phyloP scores from a whole-genome alignment of 2,888 invertebrate species.

The Eristalinus aeneus region DNA sequence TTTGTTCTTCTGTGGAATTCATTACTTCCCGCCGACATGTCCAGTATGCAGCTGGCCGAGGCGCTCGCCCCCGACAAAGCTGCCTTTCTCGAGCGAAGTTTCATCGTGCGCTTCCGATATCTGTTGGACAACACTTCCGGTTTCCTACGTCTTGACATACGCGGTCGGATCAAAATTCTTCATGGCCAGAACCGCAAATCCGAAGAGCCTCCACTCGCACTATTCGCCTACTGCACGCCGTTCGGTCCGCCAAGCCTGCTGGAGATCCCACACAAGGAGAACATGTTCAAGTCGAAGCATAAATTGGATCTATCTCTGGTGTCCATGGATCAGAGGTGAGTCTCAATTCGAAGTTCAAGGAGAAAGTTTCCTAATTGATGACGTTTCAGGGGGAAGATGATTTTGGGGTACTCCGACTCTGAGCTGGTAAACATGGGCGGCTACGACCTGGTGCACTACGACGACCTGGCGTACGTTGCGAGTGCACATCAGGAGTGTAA shows the following conservation, averaged over 20 bases:
- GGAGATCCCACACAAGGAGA: constrained; percentile 98
- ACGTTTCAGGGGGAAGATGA: constrained; percentile 91
- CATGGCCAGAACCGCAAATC: constrained; percentile 98
- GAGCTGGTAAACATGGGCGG: constrained; percentile 96
- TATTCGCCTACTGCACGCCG: constrained; percentile 99
- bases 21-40: constrained; percentile 86
- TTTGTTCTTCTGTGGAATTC: constrained; percentile 98
- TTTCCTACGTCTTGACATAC: constrained; percentile 98
- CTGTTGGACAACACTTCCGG: constrained; percentile 99
- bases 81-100: constrained; percentile 95
- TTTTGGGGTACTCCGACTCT: constrained; percentile 95
- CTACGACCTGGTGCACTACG: constrained; percentile 98
- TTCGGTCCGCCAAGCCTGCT: constrained; percentile 98
- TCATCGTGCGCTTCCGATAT: constrained; percentile 99
- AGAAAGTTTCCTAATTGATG: neutral
- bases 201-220: constrained; percentile 95
- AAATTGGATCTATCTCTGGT: constrained; percentile 97
- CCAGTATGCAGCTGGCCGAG: constrained; percentile 90
- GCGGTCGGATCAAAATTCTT: constrained; percentile 96
- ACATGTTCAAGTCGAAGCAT: constrained; percentile 99
- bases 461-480: constrained; percentile 98
- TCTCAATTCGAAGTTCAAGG: neutral
- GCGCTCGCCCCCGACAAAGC: constrained; percentile 93
- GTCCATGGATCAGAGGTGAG: constrained; percentile 96
- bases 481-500: constrained; percentile 99